Conservation (phyloP, 2,113 vertebrate species). For the Paratilapia polleni region DNA sequence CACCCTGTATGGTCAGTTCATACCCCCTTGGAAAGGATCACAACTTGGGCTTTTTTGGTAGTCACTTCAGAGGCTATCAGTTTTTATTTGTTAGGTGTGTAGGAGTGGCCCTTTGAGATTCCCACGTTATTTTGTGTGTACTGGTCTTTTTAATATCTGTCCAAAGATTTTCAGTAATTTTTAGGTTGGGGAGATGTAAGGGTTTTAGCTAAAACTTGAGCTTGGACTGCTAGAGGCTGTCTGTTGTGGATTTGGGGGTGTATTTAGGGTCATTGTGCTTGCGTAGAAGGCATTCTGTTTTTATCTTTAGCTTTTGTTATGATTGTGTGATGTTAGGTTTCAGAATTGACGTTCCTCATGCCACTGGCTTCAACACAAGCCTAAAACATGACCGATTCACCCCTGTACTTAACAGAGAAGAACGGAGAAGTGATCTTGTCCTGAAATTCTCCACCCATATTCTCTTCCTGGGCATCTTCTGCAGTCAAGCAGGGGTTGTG, state of each 20-base stretch:
- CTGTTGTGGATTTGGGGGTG: background rate
- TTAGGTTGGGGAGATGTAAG: background rate
- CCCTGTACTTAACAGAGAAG: too few species aligned
- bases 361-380: too few species aligned
- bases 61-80: rapidly evolving
- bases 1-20: background rate
- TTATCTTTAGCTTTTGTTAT: background rate
- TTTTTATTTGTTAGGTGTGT: background rate
- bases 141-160: background rate
- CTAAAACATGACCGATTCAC: too few species aligned
- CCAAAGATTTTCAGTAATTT: background rate
- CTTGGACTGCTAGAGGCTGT: background rate
- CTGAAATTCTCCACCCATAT: too few species aligned
- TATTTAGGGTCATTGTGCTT: background rate
- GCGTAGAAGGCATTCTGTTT: background rate
- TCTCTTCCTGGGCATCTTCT: too few species aligned
- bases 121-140: background rate
- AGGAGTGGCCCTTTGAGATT: background rate
- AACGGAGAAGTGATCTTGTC: too few species aligned
- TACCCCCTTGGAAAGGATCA: background rate
- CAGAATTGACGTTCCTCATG: background rate
- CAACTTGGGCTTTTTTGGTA: background rate
- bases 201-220: background rate
- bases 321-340: background rate
- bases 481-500: too few species aligned